A percentile compares a stretch with the other conserved stretches of the same genome.
phyloP scores from a whole-genome alignment of 1,140 invertebrate species.

The Ericerus pela region DNA sequence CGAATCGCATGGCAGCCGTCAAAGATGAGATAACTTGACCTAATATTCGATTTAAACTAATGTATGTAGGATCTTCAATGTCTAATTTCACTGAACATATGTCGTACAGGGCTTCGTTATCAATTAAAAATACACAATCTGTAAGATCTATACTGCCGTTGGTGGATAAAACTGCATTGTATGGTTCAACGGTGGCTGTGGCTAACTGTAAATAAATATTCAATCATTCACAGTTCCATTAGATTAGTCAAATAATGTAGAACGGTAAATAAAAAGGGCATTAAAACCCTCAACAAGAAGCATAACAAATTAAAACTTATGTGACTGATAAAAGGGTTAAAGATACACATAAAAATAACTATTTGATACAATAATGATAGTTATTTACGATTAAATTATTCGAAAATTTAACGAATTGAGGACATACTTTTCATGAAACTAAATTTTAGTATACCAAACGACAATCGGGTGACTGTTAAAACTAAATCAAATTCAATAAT shows the following conservation, averaged over 20 bases:
- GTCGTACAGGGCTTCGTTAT: constrained; percentile 71
- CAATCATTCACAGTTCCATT: too few relatives aligned
- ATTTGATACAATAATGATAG: neutral
- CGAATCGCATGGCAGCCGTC: constrained; percentile 49
- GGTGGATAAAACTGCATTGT: constrained; percentile 65
- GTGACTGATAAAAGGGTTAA: neutral
- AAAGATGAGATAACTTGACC: constrained; percentile 47
- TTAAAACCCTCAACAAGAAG: neutral
- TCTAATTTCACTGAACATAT: constrained; percentile 36
- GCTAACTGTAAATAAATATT: constrained; percentile 39
- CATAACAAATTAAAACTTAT: neutral
- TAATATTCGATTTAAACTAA: constrained; percentile 40
- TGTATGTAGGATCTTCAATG: constrained; percentile 44
- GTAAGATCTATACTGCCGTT: constrained; percentile 59
- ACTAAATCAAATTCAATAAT: too few relatives aligned
- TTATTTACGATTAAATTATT: too few relatives aligned
- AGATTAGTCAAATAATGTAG: neutral
- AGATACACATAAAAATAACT: neutral
- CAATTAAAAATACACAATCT: constrained; percentile 71
- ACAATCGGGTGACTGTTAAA: too few relatives aligned
- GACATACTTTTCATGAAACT: too few relatives aligned
- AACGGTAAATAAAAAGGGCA: neutral
- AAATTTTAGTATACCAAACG: too few relatives aligned
- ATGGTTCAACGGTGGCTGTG: constrained; percentile 54
- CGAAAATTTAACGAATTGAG: too few relatives aligned